Base-by-base conservation (phyloP, 2,888 invertebrate genomes). In the Apotomis turbidana region DNA sequence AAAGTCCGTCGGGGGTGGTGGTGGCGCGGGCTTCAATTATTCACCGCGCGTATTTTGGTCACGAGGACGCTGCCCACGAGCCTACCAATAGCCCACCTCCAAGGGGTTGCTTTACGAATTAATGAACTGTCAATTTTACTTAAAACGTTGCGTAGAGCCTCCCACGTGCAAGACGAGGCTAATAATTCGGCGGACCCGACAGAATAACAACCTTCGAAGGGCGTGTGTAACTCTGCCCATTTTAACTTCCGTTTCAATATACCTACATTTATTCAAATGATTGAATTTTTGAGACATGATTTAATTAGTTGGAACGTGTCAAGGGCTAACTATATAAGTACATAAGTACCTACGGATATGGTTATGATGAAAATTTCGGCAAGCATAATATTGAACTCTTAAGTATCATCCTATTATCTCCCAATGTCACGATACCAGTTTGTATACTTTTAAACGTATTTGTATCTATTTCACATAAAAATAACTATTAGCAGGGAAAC, bases 1-100 rank as follows among this genome's bases (percentile, higher is more conserved):
- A 84, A 84, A 83, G 83, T 84, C 75, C 76, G 80, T 76, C 79
- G 77, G 76, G 77, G 64, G 85, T 80, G 85, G 85, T 77, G 78
- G 83, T 78, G 80, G 79, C 79, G 78, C 76, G 54, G 74, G 78
- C 81, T 86, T 92, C 85, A 90, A 92, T 92, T 87, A 93, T 92
- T 92, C 91, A 92, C 79, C 79, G 79, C 84, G 82, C 85, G 89
- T 92, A 92, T 91, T 92, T 90, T 91, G 90, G 91, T 90, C 90
- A 90, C 88, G 90, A 88, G 90, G 90, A 86, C 91, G 84, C 73
- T 77, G 81, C 73, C 67, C 79, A 76, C 70, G 54, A 76, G 77
- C 79, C 81, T 80, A 80, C 79, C 80, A 80, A 79, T 76, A 71
- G 62, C 76, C 52, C 49, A 58, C 73, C 70, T 75, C 74, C 74